These are phyloP conservation scores for Serilophus lunatus DNA, from an alignment of 2,113 vertebrate genomes.

Conservation along the genomic window DNA sequence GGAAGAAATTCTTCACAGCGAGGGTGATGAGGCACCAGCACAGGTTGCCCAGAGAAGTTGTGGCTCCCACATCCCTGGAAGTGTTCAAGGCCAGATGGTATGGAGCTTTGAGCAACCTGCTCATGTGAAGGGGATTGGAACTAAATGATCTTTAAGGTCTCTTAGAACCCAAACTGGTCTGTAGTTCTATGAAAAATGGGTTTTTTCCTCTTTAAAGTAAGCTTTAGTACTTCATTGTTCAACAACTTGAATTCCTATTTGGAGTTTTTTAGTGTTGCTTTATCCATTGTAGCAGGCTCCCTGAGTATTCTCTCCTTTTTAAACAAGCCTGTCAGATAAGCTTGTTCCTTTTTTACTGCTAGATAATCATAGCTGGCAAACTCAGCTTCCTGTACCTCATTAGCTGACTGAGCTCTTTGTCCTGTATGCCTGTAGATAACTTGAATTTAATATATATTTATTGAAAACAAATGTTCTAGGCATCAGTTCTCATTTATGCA, in stretches of 20 bases:
- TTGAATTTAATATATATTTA: background rate
- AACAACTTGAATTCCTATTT: background rate
- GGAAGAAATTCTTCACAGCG: background rate
- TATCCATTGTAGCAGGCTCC: background rate
- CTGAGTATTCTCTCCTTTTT: background rate
- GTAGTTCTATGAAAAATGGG: background rate
- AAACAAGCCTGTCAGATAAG: slow-evolving; percentile 20
- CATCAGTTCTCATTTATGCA: slow-evolving; percentile 8
- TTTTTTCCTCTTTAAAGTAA: background rate
- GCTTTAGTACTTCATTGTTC: background rate
- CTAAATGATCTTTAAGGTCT: background rate
- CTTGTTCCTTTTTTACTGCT: background rate
- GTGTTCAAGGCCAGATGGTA: background rate
- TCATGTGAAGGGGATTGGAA: background rate
- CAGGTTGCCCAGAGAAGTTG: background rate
- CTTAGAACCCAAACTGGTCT: background rate
- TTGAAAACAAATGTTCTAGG: slow-evolving; percentile 7
- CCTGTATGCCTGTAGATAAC: slow-evolving; percentile 18
- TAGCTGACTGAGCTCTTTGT: slow-evolving; percentile 16
- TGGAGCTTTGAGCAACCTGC: background rate
- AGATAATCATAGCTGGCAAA: background rate
- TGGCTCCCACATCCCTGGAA: background rate
- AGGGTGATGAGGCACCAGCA: background rate
- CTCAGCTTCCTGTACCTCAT: background rate
- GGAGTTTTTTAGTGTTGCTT: background rate